Base-by-base conservation (phyloP, 2,888 invertebrate genomes). In the Metallyticus violacea region DNA sequence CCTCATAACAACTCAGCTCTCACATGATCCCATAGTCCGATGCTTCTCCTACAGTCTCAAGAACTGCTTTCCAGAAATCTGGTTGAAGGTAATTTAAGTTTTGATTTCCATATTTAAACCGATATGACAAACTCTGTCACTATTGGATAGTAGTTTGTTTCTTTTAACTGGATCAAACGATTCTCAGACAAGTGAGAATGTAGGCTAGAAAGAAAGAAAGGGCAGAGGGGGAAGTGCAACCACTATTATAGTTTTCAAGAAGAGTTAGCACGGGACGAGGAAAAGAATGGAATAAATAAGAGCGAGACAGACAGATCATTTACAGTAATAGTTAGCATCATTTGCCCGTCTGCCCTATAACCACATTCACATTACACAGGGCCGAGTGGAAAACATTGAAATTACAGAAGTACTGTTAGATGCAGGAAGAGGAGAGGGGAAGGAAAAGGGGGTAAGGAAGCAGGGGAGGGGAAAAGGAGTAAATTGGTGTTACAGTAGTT, bases 401-500 rank as follows among this genome's bases (percentile, higher is more conserved):
- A 62, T 22, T 62, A 62, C 40, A 62, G 15, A 62, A 62, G 40
- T 62, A 62, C 40, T 62, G 40, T 62, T 62, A 62, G 15, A 62
- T 62, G 40, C 40, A 62, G 40, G 40, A 62, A 62, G 40, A 62
- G 40, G 30, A 25, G 30, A 30, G 81, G 30, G 30, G 7, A 30
- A 30, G n/a, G 9, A 81, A 26, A 81, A 25, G 81, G 81, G 30
- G 26, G 81, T 62, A 62, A 62, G 40, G 40, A 62, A 62, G 15
- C 6, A 62, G 40, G 40, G 40, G 40, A 62, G 40, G 40, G 40
- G 40, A 62, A 62, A 62, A 62, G 25, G 30, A 30, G 81, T n/a
- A 81, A 81, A 81, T 30, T 81, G 81, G 81, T 30, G 81, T 81
- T 81, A 81, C 81, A 81, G 81, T 81, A 81, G 30, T 81, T 81